Base-by-base conservation (phyloP, 1,140 invertebrate genomes). In the Drosophila parvula region DNA sequence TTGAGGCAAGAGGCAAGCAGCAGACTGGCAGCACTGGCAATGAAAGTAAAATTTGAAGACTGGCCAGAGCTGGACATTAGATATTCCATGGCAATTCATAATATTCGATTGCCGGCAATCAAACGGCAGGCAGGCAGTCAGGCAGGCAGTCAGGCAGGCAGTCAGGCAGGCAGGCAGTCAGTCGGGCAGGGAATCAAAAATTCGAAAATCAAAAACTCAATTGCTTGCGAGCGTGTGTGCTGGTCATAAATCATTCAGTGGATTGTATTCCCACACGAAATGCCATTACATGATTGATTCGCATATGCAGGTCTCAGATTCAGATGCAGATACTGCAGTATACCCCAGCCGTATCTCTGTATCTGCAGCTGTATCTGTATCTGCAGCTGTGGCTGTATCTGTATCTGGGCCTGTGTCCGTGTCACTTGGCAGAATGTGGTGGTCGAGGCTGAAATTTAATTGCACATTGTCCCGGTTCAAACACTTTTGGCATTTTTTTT, bases 221-320 rank as follows among this genome's bases (percentile, higher is more conserved):
- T 70, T 69, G 67, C 63, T 43, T 40, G 38, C 38, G 43, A 27
- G 34, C n/a, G 32, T 30, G 60, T 41, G 43, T 64, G 36, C 9
- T 32, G 53, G 67, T 50, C 55, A 77, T 77, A 77, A 77, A 77
- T 78, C 74, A 77, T 76, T 67, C 73, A 76, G 36, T 76, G 73
- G 71, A 64, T 75, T 75, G 51, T 75, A 75, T 75, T 64, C 71
- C 73, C 73, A 51, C 50, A 56, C 51, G 40, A 51, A 76, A 58
- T 78, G 74, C 74, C 74, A 78, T 78, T 81, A 81, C 68, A 63
- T 82, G 79, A 81, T 81, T 81, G 79, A 81, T 67, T 62, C 45
- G 41, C 36, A 61, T 22, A 27, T 38, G 58, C 68, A 57, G 48
- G 34, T 68, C 3, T 28, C 41, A 47, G 59, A 78, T 57, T 78